Conservation (phyloP, 2,888 invertebrate species). For the Poecilus cupreus region DNA sequence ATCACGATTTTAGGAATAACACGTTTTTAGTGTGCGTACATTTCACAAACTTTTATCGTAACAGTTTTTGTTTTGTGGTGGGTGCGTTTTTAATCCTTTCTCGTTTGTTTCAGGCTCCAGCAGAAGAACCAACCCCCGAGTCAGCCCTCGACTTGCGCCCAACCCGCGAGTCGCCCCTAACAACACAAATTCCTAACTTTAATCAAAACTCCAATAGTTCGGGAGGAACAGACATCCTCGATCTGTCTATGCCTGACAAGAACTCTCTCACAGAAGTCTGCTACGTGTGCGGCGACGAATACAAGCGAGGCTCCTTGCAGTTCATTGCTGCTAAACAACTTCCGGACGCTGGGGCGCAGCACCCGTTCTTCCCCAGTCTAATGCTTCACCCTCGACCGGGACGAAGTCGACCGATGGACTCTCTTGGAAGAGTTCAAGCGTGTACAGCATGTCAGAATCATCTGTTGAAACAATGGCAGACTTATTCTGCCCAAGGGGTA, state of each 20-base stretch:
- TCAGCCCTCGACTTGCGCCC: constrained; percentile 76
- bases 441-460: constrained; percentile 91
- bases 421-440: constrained; percentile 84
- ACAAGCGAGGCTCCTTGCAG: constrained; percentile 86
- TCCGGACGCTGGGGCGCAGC: constrained; percentile 72
- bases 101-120: constrained; percentile 53
- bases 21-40: no score
- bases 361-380: constrained; percentile 84
- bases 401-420: constrained; percentile 89
- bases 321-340: constrained; percentile 79
- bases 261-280: constrained; percentile 93
- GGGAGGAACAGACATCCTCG: constrained; percentile 88
- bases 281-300: constrained; percentile 93
- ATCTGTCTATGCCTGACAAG: constrained; percentile 94
- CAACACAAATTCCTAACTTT: constrained; percentile 68
- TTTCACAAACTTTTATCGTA: no score
- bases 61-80: no score
- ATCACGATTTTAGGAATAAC: constrained; percentile 1
- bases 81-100: no score
- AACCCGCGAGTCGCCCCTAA: constrained; percentile 71
- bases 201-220: constrained; percentile 73
- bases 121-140: constrained; percentile 65
- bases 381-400: constrained; percentile 90
- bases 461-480: constrained; percentile 91
- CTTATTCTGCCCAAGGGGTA: constrained; percentile 77